Evolutionary conservation across 2,888 invertebrate species (phyloP).

Genomic region (Heteromurus nitidus): DNA sequence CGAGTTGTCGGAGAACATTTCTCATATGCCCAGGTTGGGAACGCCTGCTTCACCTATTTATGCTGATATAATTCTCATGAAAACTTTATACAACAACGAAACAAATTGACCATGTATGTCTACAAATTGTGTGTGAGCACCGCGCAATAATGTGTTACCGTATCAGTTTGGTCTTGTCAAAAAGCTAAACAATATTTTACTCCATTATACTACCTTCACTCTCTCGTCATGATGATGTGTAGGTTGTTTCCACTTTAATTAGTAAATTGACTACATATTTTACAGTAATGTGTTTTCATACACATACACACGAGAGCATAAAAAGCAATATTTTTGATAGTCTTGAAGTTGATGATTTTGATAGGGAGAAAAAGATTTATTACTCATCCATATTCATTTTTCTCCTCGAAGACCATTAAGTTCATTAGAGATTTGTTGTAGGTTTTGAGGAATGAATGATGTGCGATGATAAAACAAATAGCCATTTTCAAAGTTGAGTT

Average conservation of each 20-base stretch:
- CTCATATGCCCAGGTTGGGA: slow-evolving; percentile 57
- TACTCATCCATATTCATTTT: slow-evolving; percentile 49
- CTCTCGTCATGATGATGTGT: background rate
- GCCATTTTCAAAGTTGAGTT: slow-evolving; percentile 21
- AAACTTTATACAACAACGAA: background rate
- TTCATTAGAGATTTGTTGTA: slow-evolving; percentile 26
- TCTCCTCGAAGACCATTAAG: background rate
- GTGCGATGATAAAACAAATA: slow-evolving; percentile 49
- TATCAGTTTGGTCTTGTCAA: slow-evolving; percentile 33
- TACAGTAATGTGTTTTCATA: too few species aligned
- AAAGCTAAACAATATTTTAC: slow-evolving; percentile 8
- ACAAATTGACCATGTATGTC: slow-evolving; percentile 1
- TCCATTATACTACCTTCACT: slow-evolving; percentile 5
- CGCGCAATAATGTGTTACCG: slow-evolving; percentile 20
- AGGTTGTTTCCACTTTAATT: slow-evolving; percentile 42
- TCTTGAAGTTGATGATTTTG: slow-evolving; percentile 50
- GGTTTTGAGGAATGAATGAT: slow-evolving; percentile 20
- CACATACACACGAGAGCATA: background rate
- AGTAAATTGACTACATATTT: too few species aligned
- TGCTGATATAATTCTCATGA: slow-evolving; percentile 18
- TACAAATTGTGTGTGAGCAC: background rate
- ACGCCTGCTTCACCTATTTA: slow-evolving; percentile 61
- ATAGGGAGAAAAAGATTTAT: slow-evolving; percentile 50
- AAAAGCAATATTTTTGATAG: slow-evolving; percentile 16
- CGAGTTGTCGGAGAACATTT: slow-evolving; percentile 55